Evolutionary conservation across 1,140 invertebrate species (phyloP).

Genomic region (Papilio dardanus): DNA sequence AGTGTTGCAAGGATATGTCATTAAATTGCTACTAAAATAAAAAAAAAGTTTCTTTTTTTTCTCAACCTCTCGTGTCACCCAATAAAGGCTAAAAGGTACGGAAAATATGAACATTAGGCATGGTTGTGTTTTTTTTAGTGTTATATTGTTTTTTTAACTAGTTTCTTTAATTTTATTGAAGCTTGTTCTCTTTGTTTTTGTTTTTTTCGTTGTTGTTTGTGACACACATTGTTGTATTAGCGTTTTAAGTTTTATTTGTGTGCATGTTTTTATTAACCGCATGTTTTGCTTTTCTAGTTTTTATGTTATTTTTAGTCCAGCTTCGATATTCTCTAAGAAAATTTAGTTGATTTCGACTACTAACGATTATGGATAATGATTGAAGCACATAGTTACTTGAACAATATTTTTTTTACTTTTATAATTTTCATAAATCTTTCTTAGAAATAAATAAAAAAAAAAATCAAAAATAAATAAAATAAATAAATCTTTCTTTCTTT

Average conservation of each 20-base stretch:
- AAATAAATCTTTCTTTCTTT: too few relatives aligned
- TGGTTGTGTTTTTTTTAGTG: conserved; percentile 52
- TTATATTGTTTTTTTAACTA: conserved; percentile 45
- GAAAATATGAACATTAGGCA: conserved; percentile 49
- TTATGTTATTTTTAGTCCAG: neutral
- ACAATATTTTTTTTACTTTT: neutral
- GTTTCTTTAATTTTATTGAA: conserved; percentile 39
- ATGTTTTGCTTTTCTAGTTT: neutral
- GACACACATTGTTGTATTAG: conserved; percentile 69
- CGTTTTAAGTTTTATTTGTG: conserved; percentile 47
- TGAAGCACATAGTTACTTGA: too few relatives aligned
- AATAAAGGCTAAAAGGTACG: conserved; percentile 55
- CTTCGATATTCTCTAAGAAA: neutral
- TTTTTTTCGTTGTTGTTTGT: conserved; percentile 45
- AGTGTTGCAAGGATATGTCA: conserved; percentile 59
- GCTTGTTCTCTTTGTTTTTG: conserved; percentile 43
- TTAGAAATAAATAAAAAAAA: too few relatives aligned
- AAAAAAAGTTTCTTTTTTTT: conserved; percentile 52
- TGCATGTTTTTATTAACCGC: conserved; percentile 38
- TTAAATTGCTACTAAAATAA: conserved; percentile 69
- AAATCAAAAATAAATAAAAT: too few relatives aligned
- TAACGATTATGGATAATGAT: neutral
- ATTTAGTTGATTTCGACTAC: neutral
- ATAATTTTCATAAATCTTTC: too few relatives aligned
- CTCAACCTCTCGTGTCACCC: conserved; percentile 36